These are phyloP conservation scores for Larimichthys polyactis DNA, from an alignment of 2,113 vertebrate genomes.

Conservation along the genomic window DNA sequence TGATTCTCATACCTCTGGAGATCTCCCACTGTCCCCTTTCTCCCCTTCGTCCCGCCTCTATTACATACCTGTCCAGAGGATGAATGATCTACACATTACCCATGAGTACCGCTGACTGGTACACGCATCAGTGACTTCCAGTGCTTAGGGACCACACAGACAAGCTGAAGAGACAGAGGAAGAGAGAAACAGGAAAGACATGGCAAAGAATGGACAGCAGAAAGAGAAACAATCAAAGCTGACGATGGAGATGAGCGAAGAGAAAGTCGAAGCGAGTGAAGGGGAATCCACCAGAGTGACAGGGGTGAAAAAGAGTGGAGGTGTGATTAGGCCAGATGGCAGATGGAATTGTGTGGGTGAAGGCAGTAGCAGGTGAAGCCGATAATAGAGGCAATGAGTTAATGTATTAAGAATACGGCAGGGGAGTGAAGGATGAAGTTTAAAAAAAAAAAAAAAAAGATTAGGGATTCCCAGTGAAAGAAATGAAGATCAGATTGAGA, in stretches of 20 bases:
- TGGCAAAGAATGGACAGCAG: constrained; percentile 1
- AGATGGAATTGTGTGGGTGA: constrained; percentile 36
- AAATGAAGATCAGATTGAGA: constrained; percentile 54
- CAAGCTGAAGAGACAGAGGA: constrained; percentile 10
- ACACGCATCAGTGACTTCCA: constrained; percentile 65
- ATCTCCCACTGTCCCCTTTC: constrained; percentile 67
- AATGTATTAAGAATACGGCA: constrained; percentile 27
- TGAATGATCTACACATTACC: constrained; percentile 79
- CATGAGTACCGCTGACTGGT: constrained; percentile 73
- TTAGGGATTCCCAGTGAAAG: constrained; percentile 34
- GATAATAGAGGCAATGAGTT: constrained; percentile 47
- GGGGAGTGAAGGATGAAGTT: constrained; percentile 16
- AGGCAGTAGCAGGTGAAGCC: constrained; percentile 10
- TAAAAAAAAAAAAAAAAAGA: constrained; percentile 30
- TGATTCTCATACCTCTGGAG: constrained; percentile 75
- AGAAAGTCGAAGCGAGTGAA: constrained; percentile 15
- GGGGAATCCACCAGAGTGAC: constrained; percentile 12
- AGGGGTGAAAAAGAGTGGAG: constrained; percentile 19
- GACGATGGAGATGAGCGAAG: constrained; percentile 33
- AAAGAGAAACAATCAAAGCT: constrained; percentile 29
- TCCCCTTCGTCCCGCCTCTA: constrained; percentile 60
- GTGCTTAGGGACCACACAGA: constrained; percentile 55
- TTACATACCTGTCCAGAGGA: constrained; percentile 78
- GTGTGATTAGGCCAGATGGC: constrained; percentile 11
- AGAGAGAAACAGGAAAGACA: background rate